These are phyloP conservation scores for Stenichneumon culpator DNA, from an alignment of 2,888 invertebrate genomes.

Conservation along the genomic window DNA sequence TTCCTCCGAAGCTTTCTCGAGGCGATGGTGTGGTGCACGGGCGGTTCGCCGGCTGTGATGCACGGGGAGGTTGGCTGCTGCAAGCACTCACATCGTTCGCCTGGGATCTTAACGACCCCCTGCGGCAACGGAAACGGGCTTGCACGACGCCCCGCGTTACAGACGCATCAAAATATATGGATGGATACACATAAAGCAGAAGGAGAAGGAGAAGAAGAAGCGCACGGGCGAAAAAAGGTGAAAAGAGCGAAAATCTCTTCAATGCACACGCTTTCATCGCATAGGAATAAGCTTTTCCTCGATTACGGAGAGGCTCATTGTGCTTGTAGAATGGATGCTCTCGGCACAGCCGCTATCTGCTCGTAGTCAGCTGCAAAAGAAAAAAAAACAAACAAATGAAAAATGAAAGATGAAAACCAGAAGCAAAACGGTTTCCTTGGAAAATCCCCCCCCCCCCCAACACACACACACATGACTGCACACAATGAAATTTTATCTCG, in stretches of 20 bases:
- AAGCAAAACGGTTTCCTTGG: slow-evolving; percentile 1
- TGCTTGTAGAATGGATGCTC: slow-evolving; percentile 47
- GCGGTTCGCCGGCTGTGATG: slow-evolving; percentile 15
- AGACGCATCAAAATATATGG: slow-evolving; percentile 44
- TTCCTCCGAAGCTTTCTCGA: slow-evolving; percentile 43
- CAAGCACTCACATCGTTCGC: slow-evolving; percentile 43
- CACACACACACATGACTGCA: neutral
- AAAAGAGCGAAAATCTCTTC: slow-evolving; percentile 46
- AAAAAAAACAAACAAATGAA: slow-evolving; percentile 20
- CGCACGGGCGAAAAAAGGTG: neutral
- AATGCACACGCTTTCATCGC: slow-evolving; percentile 51
- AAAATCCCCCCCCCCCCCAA: neutral
- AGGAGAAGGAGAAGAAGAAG: neutral
- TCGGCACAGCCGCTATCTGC: slow-evolving; percentile 45
- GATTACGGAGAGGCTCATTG: slow-evolving; percentile 57
- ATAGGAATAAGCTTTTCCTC: slow-evolving; percentile 60
- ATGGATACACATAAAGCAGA: slow-evolving; percentile 36
- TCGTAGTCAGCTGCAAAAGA: slow-evolving; percentile 29
- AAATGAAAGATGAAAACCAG: neutral
- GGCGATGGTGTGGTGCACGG: slow-evolving; percentile 7
- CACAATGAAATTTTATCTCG: neutral
- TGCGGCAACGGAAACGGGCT: slow-evolving; percentile 53
- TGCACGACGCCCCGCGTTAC: slow-evolving; percentile 35
- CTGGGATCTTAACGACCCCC: slow-evolving; percentile 64
- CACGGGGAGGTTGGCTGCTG: slow-evolving; percentile 24